These are phyloP conservation scores for Trachymyrmex cornetzi DNA, from an alignment of 1,140 invertebrate genomes.

Conservation along the genomic window DNA sequence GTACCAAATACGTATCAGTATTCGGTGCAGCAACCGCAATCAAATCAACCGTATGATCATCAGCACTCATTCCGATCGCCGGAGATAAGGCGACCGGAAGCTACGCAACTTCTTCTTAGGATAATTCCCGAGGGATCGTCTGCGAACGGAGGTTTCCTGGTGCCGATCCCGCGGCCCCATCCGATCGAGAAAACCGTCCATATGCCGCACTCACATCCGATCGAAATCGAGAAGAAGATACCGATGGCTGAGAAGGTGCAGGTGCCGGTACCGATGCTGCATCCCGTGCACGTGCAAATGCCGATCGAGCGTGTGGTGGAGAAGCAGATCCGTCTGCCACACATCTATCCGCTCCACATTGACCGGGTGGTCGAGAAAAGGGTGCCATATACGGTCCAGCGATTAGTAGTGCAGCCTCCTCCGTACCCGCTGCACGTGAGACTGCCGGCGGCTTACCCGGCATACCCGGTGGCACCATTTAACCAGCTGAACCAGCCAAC, in stretches of 20 bases:
- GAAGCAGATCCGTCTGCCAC: conserved; percentile 86
- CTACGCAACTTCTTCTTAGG: conserved; percentile 14
- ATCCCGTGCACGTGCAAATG: conserved; percentile 74
- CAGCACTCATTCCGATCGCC: neutral
- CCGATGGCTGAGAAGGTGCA: conserved; percentile 78
- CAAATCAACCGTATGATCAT: neutral
- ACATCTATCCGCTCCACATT: conserved; percentile 85
- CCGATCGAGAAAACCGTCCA: conserved; percentile 66
- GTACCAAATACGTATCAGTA: conserved; percentile 19
- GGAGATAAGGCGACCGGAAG: conserved; percentile 27
- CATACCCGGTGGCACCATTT: neutral
- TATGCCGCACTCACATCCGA: conserved; percentile 78
- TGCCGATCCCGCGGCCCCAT: conserved; percentile 64
- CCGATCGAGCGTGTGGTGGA: conserved; percentile 82
- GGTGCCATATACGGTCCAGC: conserved; percentile 77
- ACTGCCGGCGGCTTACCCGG: conserved; percentile 51
- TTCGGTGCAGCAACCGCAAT: conserved; percentile 4
- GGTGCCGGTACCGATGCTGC: conserved; percentile 73
- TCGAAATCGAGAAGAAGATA: conserved; percentile 86
- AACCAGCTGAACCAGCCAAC: conserved; percentile 6
- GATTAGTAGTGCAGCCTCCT: conserved; percentile 85
- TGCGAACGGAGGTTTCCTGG: conserved; percentile 15
- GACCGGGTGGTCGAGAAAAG: conserved; percentile 87
- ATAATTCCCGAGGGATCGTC: conserved; percentile 31
- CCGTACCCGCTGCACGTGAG: conserved; percentile 80